Conservation (phyloP, 1,140 invertebrate species). For the Eulimnadia texana region DNA sequence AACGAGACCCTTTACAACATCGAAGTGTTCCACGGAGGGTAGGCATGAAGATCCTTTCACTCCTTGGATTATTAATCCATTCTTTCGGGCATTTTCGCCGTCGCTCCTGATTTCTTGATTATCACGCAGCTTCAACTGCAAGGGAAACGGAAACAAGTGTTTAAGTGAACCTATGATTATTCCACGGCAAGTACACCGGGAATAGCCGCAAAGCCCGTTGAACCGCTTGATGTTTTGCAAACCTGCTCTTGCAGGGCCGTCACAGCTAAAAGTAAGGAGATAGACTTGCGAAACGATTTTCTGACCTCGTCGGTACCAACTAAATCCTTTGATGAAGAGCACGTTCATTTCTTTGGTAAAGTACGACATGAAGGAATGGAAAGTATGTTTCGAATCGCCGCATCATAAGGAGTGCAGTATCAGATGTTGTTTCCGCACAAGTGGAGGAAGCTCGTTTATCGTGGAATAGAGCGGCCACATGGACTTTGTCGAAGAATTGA, state of each 20-base stretch:
- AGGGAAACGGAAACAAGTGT: neutral
- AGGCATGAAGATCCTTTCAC: neutral
- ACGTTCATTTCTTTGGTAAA: neutral
- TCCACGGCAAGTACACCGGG: neutral
- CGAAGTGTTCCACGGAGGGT: neutral
- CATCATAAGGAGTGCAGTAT: neutral
- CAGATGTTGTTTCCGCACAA: neutral
- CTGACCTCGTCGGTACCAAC: neutral
- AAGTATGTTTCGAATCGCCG: neutral
- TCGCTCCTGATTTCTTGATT: neutral
- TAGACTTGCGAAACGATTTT: neutral
- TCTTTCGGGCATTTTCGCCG: neutral
- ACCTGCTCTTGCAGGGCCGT: neutral
- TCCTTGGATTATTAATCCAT: neutral
- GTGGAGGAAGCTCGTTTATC: neutral
- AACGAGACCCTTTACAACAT: neutral
- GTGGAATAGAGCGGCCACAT: neutral
- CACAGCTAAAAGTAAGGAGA: neutral
- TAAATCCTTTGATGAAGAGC: neutral
- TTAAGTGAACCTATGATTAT: neutral
- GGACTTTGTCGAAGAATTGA: neutral
- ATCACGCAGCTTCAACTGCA: no score
- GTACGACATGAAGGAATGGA: neutral
- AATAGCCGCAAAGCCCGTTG: neutral
- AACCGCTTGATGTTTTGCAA: no score